Evolutionary conservation across 1,140 invertebrate genomes (phyloP).

Genomic region (Ceratina calcarata): DNA sequence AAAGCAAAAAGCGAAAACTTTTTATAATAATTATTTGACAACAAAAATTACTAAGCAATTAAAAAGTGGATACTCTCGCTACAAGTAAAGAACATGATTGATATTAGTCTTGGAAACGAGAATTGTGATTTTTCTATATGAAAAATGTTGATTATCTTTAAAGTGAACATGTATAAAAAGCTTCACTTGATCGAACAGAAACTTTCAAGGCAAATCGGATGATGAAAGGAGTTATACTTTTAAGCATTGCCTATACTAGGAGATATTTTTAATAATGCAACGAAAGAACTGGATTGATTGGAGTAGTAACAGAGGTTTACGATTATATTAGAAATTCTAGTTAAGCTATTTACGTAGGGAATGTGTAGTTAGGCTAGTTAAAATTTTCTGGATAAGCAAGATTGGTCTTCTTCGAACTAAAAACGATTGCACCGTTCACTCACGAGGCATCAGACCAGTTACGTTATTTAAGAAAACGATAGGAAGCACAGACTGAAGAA

Average conservation of each 20-base stretch:
- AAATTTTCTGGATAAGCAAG: background rate
- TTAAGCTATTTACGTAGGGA: background rate
- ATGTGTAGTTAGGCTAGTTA: background rate
- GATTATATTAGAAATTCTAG: background rate
- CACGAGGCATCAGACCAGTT: background rate
- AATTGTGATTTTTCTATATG: background rate
- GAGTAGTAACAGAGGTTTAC: background rate
- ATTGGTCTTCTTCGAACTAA: constrained; percentile 3
- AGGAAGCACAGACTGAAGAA: constrained; percentile 4
- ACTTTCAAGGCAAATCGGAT: background rate
- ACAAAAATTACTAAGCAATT: background rate
- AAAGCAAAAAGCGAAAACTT: no score
- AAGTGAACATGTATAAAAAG: background rate
- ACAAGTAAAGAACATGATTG: background rate
- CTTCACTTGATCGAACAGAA: background rate
- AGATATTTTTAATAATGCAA: constrained; percentile 23
- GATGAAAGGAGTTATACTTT: background rate
- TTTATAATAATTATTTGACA: background rate
- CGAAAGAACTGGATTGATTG: constrained; percentile 6
- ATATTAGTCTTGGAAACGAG: background rate
- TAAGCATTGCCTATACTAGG: background rate
- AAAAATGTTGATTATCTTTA: background rate
- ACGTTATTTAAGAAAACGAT: constrained; percentile 8
- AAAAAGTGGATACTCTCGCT: background rate
- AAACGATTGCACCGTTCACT: background rate